Base-by-base conservation (phyloP, 2,888 invertebrate genomes). In the Carpatolechia fugitivella region DNA sequence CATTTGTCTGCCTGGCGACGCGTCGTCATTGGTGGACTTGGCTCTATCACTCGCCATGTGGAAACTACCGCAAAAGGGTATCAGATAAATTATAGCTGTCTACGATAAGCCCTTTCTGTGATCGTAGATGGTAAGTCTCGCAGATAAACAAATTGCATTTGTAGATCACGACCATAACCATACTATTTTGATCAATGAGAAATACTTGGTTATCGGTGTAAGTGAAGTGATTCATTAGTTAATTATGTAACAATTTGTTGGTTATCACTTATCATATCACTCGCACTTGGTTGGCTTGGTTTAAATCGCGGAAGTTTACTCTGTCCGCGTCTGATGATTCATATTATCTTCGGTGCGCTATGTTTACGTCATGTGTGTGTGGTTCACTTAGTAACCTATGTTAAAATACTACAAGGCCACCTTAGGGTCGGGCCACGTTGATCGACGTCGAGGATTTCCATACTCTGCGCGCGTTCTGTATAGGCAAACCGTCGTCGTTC, bases 1-100 rank as follows among this genome's bases (percentile, higher is more conserved):
- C 33, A 56, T 56, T 52, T 56, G 35, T 56, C 20, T 46, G 38
- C 18, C 20, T 4, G 18, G 7, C 2, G 24, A n/a, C n/a, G 46
- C 24, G 55, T 46, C 51, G 33, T 55, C 36, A 29, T 24, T 31
- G 46, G 6, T 8, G 29, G 29, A 3, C 47, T 5, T 20, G 20
- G 31, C 1, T 36, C 30, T 20, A 16, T 31, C 35, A 2, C 31
- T 31, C 16, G 47, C 35, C 29, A 44, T 44, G 13, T 29, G 29
- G 44, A n/a, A 20, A 44, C 24, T n/a, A 24, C 20, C 20, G 24
- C 44, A 24, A 44, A 44, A 11, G 44, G 44, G 11, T 44, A 44
- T 16, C 18, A n/a, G n/a, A 44, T n/a, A 20, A n/a, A 11, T 10
- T n/a, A n/a, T n/a, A 13, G 5, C n/a, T n/a, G n/a, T n/a, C n/a